Evolutionary conservation across 2,797 vertebrate species (phyloP).

Genomic region (Enteromius treurensis): DNA sequence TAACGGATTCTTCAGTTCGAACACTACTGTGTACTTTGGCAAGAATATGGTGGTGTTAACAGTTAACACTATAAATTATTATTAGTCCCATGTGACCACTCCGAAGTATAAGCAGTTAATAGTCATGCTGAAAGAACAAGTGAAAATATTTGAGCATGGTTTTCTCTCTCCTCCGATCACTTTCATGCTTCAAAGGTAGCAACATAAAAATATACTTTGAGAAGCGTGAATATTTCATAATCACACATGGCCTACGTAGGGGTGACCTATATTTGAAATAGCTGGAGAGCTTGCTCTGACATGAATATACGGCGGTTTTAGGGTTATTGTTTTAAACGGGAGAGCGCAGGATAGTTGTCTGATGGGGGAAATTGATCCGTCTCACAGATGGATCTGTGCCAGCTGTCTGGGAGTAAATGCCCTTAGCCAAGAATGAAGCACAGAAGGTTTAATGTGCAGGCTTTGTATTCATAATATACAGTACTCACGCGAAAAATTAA

Average conservation of each 20-base stretch:
- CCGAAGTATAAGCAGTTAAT: slow-evolving; percentile 2
- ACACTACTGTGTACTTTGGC: not conserved
- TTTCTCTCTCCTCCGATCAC: slow-evolving; percentile 52
- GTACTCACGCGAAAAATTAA: not conserved
- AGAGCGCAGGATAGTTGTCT: slow-evolving; percentile 6
- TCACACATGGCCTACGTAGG: slow-evolving; percentile 38
- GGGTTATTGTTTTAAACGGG: slow-evolving; percentile 38
- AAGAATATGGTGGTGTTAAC: not conserved
- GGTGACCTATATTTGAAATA: slow-evolving; percentile 77
- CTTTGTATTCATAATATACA: not conserved
- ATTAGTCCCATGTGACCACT: not conserved
- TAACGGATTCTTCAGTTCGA: not conserved
- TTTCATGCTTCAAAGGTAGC: slow-evolving; percentile 62
- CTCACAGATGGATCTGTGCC: slow-evolving; percentile 25
- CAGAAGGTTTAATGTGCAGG: not conserved
- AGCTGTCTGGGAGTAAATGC: slow-evolving; percentile 19
- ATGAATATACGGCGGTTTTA: slow-evolving; percentile 37
- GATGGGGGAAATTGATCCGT: slow-evolving; percentile 35
- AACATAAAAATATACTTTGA: slow-evolving; percentile 80
- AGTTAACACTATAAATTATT: not conserved
- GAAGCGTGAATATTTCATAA: slow-evolving; percentile 78
- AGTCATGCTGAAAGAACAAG: slow-evolving; percentile 6
- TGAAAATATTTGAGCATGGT: slow-evolving; percentile 46
- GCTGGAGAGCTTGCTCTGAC: slow-evolving; percentile 67
- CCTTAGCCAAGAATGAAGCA: not conserved